Conservation (phyloP, 2,888 invertebrate genomes). For the Aleiodes testaceus region DNA sequence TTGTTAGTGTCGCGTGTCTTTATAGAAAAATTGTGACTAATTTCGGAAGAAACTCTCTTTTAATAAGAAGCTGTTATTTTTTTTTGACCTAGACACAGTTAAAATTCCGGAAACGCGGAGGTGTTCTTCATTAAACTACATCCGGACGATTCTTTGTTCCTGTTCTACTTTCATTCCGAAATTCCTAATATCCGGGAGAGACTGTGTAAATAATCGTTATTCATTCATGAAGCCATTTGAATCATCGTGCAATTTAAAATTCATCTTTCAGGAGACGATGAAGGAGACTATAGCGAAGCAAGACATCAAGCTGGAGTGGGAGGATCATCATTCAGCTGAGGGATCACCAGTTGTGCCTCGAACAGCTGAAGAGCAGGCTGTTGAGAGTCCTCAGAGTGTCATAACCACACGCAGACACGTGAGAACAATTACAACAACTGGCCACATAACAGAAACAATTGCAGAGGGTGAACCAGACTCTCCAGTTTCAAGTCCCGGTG, state of each 20-base stretch:
- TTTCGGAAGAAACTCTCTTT: constrained; percentile 2
- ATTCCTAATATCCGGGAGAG: constrained; percentile 33
- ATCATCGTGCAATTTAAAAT: too few species aligned
- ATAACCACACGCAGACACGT: constrained; percentile 77
- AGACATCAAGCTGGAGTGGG: constrained; percentile 69
- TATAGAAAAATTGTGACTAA: constrained; percentile 33
- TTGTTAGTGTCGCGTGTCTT: constrained; percentile 51
- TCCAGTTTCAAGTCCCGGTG: constrained; percentile 56
- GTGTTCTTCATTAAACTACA: constrained; percentile 30
- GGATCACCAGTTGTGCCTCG: constrained; percentile 56
- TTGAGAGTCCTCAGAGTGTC: constrained; percentile 70
- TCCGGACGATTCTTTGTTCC: constrained; percentile 58
- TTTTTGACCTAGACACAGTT: constrained; percentile 52
- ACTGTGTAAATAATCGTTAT: not conserved
- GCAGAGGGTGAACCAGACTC: constrained; percentile 63
- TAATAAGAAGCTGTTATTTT: not conserved
- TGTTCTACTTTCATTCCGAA: constrained; percentile 53
- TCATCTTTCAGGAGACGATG: constrained; percentile 66
- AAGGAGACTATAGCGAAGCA: constrained; percentile 67
- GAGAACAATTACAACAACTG: constrained; percentile 78
- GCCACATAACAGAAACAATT: constrained; percentile 75
- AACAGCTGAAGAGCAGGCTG: constrained; percentile 58
- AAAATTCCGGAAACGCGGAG: constrained; percentile 42
- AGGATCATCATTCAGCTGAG: constrained; percentile 59
- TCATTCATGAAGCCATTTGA: not conserved